Evolutionary conservation across 2,888 invertebrate genomes (phyloP), one percentile per base, ranked within the genome.

Genomic region (Thumatha senex): DNA sequence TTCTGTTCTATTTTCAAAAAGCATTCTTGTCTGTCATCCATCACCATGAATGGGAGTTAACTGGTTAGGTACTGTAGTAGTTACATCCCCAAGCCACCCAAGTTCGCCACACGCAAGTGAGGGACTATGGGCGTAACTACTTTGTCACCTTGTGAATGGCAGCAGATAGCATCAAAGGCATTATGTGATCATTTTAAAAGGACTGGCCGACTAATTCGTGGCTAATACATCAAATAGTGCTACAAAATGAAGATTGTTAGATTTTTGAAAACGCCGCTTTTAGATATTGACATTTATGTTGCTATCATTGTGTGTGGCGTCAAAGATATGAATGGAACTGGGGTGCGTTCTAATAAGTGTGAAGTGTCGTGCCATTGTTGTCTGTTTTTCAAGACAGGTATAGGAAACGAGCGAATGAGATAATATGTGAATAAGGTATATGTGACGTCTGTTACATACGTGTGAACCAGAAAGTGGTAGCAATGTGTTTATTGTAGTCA

Each of bases 341-440:
- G 79, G 82, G 84, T 83, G 84, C 79, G 74, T 73, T 78, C 78
- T 89, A 89, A 91, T 89, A 89, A 86, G 89, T 90, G 90, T 90
- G 90, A 91, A 91, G 90, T 90, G 86, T 84, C 76, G 63, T 49
- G 45, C 76, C 68, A 82, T 89, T 90, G 86, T 87, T 67, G 71
- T 71, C 56, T 72, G 61, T 67, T 67, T 67, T 67, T 61, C 67
- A 64, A 72, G 78, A 78, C 83, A 85, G 82, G 86, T 85, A 86
- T 78, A 68, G 56, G 67, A 64, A 73, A 72, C 74, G 74, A 71
- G 68, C 70, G 70, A 76, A 76, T 79, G 31, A 31, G 31, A 31
- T 30, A 30, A 5, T 8, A 10, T 8, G 11, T 10, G 8, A 73
- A 74, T 76, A 68, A 36, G 18, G 36, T 53, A 64, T 58, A 48